phyloP scores from a whole-genome alignment of 2,113 vertebrate genomes.

The Potamarius usumacintae region DNA sequence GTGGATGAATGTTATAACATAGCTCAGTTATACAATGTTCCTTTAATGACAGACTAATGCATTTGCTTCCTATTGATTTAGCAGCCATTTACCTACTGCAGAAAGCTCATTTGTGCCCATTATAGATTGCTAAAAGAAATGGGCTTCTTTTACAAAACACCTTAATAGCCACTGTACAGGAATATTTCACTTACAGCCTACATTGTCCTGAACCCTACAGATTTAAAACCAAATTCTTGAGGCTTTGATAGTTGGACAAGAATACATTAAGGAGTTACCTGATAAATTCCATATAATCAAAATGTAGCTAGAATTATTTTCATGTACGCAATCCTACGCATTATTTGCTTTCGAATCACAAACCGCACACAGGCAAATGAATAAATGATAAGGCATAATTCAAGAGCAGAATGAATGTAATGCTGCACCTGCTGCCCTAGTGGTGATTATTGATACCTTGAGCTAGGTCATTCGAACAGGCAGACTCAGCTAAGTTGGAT shows the following conservation, averaged over 20 bases:
- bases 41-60: slow-evolving; percentile 15
- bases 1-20: slow-evolving; percentile 5
- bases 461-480: slow-evolving; percentile 33
- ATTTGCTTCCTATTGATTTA: slow-evolving; percentile 32
- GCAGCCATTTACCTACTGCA: slow-evolving; percentile 3
- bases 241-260: slow-evolving; percentile 9
- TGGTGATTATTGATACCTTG: slow-evolving; percentile 42
- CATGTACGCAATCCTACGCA: neutral
- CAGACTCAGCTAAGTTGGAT: slow-evolving; percentile 42
- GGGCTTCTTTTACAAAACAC: neutral
- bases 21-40: neutral
- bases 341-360: slow-evolving; percentile 34
- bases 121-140: slow-evolving; percentile 31
- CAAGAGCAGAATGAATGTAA: slow-evolving; percentile 39
- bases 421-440: slow-evolving; percentile 43
- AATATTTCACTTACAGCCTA: neutral
- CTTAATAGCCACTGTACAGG: neutral
- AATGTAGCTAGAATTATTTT: slow-evolving; percentile 1
- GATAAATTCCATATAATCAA: slow-evolving; percentile 20
- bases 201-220: neutral
- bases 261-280: slow-evolving; percentile 9
- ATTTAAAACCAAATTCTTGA: slow-evolving; percentile 24
- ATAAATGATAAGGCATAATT: slow-evolving; percentile 42
- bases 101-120: neutral
- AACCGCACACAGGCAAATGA: slow-evolving; percentile 26